Evolutionary conservation across 2,888 invertebrate species (phyloP).

Genomic region (Taphrorychus bicolor): DNA sequence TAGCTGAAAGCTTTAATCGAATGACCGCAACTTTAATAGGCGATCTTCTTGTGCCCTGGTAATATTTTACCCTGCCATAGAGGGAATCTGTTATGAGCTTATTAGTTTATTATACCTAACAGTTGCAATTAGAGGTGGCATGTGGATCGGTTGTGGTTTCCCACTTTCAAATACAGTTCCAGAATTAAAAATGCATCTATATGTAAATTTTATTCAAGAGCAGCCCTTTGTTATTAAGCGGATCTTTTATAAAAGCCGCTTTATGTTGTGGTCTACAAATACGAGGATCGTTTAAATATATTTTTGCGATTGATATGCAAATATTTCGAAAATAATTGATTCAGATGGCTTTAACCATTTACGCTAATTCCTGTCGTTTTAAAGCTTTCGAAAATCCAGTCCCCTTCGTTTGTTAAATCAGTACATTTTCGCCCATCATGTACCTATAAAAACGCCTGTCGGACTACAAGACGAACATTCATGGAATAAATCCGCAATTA

Average conservation of each 20-base stretch:
- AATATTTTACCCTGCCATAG: neutral
- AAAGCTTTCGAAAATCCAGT: too few relatives aligned
- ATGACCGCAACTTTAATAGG: neutral
- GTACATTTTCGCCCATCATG: neutral
- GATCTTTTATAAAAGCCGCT: neutral
- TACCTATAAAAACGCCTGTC: neutral
- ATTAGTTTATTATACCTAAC: neutral
- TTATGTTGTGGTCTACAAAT: neutral
- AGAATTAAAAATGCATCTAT: neutral
- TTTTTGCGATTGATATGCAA: neutral
- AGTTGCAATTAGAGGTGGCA: too few relatives aligned
- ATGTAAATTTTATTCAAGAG: neutral
- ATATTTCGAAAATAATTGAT: neutral
- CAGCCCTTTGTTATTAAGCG: neutral
- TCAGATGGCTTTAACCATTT: neutral
- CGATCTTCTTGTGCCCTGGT: neutral
- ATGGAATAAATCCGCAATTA: constrained; percentile 25
- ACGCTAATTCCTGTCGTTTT: neutral
- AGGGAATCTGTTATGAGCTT: neutral
- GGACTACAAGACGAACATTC: neutral
- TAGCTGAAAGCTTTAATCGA: neutral
- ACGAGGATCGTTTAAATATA: neutral
- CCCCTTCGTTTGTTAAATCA: neutral
- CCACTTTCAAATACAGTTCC: neutral
- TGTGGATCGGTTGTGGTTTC: neutral